Percentiles rank a stretch among this genome's conserved stretches.
These are phyloP conservation scores for Oreochromis tanganicae DNA, from an alignment of 2,113 vertebrate species.

Conservation along the genomic window DNA sequence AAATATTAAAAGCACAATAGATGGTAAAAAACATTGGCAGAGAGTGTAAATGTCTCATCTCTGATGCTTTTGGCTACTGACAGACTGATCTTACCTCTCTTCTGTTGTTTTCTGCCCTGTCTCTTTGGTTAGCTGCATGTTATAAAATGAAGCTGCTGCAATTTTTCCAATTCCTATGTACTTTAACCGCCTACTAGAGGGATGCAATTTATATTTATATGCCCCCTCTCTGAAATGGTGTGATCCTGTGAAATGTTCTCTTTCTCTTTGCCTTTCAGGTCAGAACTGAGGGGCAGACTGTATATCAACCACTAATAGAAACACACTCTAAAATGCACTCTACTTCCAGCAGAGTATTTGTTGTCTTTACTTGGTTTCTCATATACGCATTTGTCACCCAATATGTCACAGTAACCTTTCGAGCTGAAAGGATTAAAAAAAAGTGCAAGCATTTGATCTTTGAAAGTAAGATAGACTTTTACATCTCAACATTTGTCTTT, in stretches of 20 bases:
- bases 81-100: background rate
- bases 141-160: background rate
- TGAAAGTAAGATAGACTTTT: background rate
- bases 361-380: background rate
- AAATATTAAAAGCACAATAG: background rate
- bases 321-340: background rate
- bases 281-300: background rate
- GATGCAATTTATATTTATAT: background rate
- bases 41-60: background rate
- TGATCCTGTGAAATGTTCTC: background rate
- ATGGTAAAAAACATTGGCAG: background rate
- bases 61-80: background rate
- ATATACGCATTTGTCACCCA: background rate
- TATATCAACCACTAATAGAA: background rate
- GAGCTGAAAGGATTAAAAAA: background rate
- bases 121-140: background rate
- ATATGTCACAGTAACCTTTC: slow-evolving; percentile 17
- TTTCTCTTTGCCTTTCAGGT: background rate
- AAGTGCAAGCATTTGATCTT: background rate
- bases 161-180: background rate
- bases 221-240: background rate
- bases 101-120: background rate
- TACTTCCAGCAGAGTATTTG: background rate
- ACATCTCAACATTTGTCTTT: background rate
- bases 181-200: background rate